Evolutionary conservation across 37 sponge, comb jelly and placozoan genomes (phyloP).

Genomic region (Corticium candelabrum): DNA sequence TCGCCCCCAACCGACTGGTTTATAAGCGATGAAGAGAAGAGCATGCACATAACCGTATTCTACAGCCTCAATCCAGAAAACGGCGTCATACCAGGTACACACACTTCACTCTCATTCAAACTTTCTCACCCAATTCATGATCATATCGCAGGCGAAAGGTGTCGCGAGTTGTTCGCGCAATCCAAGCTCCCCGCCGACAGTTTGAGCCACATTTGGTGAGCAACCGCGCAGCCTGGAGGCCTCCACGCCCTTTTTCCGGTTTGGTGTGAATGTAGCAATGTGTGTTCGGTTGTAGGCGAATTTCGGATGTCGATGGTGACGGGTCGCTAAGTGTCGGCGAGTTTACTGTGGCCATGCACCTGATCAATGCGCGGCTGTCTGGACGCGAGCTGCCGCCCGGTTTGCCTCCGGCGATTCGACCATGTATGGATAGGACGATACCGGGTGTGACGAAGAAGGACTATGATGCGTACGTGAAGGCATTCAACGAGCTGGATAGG

Average conservation of each 20-base stretch:
- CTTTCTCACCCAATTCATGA: no score
- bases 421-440: neutral
- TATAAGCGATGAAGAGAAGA: neutral
- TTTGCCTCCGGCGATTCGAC: neutral
- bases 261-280: no score
- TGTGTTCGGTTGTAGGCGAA: conserved; percentile 36
- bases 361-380: conserved; percentile 9
- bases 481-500: neutral
- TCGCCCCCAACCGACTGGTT: neutral
- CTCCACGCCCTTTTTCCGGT: neutral
- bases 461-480: neutral
- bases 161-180: neutral
- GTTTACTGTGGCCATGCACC: conserved; percentile 61
- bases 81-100: neutral
- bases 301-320: conserved; percentile 52
- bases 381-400: neutral
- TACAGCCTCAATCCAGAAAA: neutral
- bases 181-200: neutral
- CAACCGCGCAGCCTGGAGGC: no score
- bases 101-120: no score
- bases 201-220: neutral
- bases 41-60: neutral
- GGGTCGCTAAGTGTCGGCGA: conserved; percentile 46
- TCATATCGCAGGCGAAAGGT: neutral
- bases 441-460: neutral